Conservation (phyloP, 1,140 invertebrate genomes). For the Drosophila biarmipes region DNA sequence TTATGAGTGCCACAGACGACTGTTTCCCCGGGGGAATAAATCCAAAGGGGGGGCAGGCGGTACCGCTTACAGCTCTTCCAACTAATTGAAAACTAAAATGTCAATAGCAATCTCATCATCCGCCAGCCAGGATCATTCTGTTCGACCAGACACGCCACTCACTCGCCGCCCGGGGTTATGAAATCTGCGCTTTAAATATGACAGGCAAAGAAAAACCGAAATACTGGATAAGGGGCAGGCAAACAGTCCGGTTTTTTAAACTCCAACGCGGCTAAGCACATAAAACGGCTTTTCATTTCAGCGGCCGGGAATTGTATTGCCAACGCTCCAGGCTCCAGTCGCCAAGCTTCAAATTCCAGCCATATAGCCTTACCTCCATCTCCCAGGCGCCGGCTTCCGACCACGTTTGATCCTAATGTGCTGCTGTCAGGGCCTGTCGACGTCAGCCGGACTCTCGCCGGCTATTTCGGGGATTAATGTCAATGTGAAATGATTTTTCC, state of each 20-base stretch:
- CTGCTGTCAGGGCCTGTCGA: conserved; percentile 75
- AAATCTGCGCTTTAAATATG: conserved; percentile 47
- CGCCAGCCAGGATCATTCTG: conserved; percentile 22
- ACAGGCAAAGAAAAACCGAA: conserved; percentile 4
- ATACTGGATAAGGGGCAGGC: not conserved
- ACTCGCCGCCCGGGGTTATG: conserved; percentile 41
- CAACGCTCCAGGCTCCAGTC: not conserved
- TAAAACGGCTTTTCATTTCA: conserved; percentile 49
- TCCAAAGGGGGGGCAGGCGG: not conserved
- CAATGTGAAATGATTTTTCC: conserved; percentile 76
- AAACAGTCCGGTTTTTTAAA: conserved; percentile 25
- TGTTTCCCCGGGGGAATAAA: conserved; percentile 10
- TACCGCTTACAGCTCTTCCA: conserved; percentile 19
- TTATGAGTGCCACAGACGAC: conserved; percentile 33
- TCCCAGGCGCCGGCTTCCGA: conserved; percentile 31
- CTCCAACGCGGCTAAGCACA: conserved; percentile 34
- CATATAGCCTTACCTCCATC: conserved; percentile 9
- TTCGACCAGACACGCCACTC: conserved; percentile 56
- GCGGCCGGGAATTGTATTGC: conserved; percentile 11
- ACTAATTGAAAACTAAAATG: conserved; percentile 81
- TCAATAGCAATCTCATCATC: conserved; percentile 74
- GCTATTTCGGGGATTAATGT: conserved; percentile 81
- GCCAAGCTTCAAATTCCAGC: conserved; percentile 1
- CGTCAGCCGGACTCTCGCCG: conserved; percentile 56
- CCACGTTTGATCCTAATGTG: conserved; percentile 72